Evolutionary conservation across 2,888 invertebrate genomes (phyloP).

Genomic region (Drosophila peninsularis): DNA sequence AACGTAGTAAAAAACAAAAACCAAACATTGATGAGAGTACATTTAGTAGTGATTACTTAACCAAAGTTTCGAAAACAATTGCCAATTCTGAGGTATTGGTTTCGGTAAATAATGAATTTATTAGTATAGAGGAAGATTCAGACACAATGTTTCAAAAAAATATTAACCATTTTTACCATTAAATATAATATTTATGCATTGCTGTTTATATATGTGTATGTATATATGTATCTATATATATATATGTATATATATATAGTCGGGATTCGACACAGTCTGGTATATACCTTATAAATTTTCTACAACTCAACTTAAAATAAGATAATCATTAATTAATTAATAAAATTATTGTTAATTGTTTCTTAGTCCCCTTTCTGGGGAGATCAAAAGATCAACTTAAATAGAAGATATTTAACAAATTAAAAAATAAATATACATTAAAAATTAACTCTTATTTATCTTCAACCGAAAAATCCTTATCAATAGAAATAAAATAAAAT

Average conservation of each 20-base stretch:
- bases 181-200: slow-evolving; percentile 39
- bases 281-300: neutral
- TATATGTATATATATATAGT: slow-evolving; percentile 1
- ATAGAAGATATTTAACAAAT: too few species aligned
- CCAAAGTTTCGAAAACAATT: slow-evolving; percentile 47
- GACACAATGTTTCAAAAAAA: slow-evolving; percentile 54
- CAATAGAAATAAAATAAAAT: too few species aligned
- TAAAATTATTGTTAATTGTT: neutral
- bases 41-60: slow-evolving; percentile 52
- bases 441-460: too few species aligned
- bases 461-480: too few species aligned
- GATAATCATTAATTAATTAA: neutral
- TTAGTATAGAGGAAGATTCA: slow-evolving; percentile 54
- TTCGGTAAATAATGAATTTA: slow-evolving; percentile 46
- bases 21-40: slow-evolving; percentile 29
- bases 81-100: slow-evolving; percentile 38
- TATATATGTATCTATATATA: slow-evolving; percentile 6
- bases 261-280: neutral
- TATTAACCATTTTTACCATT: slow-evolving; percentile 42
- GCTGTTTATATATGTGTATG: slow-evolving; percentile 41
- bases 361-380: too few species aligned
- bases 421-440: too few species aligned
- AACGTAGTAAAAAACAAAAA: slow-evolving; percentile 45
- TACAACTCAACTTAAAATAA: neutral
- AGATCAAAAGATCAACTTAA: too few species aligned